Evolutionary conservation across 1,140 invertebrate genomes (phyloP).

Genomic region (Trachymyrmex septentrionalis): DNA sequence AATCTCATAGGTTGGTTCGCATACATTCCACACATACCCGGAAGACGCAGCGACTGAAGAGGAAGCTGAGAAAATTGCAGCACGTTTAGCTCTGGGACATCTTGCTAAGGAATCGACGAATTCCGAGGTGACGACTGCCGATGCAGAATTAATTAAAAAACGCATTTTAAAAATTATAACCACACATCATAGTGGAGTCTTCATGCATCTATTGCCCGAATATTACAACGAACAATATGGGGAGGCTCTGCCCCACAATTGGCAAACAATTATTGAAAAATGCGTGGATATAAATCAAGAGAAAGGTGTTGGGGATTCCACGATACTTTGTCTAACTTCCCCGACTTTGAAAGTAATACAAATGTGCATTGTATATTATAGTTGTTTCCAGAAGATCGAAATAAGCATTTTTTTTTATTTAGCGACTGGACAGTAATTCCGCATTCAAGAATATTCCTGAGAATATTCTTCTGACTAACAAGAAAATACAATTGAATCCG

Average conservation of each 20-base stretch:
- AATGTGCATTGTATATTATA: background rate
- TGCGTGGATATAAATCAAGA: slow-evolving; percentile 85
- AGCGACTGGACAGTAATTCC: slow-evolving; percentile 6
- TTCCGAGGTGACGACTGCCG: slow-evolving; percentile 75
- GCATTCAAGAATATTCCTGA: background rate
- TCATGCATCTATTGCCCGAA: slow-evolving; percentile 77
- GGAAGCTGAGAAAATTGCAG: slow-evolving; percentile 87
- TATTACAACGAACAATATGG: slow-evolving; percentile 86
- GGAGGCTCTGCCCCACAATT: slow-evolving; percentile 87
- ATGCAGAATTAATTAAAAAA: slow-evolving; percentile 78
- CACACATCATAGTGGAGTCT: slow-evolving; percentile 86
- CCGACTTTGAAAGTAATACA: slow-evolving; percentile 21
- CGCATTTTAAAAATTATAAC: slow-evolving; percentile 86
- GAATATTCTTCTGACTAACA: background rate
- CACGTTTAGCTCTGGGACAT: slow-evolving; percentile 85
- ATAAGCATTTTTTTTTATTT: background rate
- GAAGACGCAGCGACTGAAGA: slow-evolving; percentile 86
- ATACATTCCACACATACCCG: slow-evolving; percentile 86
- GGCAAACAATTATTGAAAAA: slow-evolving; percentile 86
- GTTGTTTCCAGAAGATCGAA: background rate
- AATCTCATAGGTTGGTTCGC: slow-evolving; percentile 51
- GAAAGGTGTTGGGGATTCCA: slow-evolving; percentile 84
- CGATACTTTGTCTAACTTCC: slow-evolving; percentile 82
- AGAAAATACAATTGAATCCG: slow-evolving; percentile 66
- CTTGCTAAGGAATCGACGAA: slow-evolving; percentile 81